Evolutionary conservation across 2,113 vertebrate species (phyloP).

Genomic region (Pelvicachromis taeniatus): DNA sequence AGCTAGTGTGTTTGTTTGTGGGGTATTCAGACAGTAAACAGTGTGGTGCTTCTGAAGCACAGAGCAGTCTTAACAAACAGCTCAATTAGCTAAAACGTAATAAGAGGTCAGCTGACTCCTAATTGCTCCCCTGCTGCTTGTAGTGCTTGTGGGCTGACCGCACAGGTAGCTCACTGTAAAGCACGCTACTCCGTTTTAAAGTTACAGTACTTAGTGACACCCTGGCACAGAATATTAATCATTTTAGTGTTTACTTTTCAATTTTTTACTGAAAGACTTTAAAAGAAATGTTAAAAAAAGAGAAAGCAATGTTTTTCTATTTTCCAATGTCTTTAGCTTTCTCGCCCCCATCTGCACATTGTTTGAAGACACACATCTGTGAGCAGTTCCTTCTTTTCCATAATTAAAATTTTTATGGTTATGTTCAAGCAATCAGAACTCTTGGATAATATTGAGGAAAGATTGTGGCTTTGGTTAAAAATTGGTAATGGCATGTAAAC

Average conservation of each 20-base stretch:
- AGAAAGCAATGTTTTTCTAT: neutral
- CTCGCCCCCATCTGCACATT: neutral
- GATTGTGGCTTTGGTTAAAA: neutral
- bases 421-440: neutral
- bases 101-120: constrained; percentile 38
- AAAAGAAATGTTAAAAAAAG: neutral
- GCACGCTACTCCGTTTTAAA: neutral
- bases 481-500: neutral
- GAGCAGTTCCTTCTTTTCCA: neutral
- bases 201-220: neutral
- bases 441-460: neutral
- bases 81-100: constrained; percentile 13
- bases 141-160: neutral
- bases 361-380: constrained; percentile 13
- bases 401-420: constrained; percentile 14
- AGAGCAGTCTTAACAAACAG: constrained; percentile 14
- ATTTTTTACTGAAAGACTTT: neutral
- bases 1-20: constrained; percentile 25
- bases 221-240: neutral
- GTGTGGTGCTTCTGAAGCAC: constrained; percentile 28
- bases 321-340: neutral
- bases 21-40: constrained; percentile 41
- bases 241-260: neutral
- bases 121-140: constrained; percentile 1
- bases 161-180: neutral